These are phyloP conservation scores for Tetramorium bicarinatum DNA, from an alignment of 2,888 invertebrate genomes.

Conservation along the genomic window DNA sequence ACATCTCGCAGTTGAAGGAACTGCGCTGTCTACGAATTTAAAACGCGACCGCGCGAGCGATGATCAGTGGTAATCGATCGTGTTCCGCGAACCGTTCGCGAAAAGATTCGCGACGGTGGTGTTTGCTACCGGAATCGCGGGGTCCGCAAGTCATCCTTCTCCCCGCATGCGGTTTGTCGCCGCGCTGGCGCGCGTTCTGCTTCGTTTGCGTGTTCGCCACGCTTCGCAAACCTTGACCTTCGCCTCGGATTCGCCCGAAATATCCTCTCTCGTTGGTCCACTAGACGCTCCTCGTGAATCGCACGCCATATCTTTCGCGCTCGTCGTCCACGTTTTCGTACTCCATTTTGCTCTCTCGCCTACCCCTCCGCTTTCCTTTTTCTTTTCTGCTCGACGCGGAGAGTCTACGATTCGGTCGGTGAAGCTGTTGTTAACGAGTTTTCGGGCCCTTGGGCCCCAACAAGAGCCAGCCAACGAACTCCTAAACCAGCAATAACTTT, in stretches of 20 bases:
- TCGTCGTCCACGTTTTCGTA: not conserved
- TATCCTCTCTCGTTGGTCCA: constrained; percentile 18
- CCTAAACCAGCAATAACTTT: constrained; percentile 79
- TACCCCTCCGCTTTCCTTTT: not conserved
- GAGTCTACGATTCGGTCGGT: constrained; percentile 29
- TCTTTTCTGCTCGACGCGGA: constrained; percentile 40
- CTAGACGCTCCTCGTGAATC: constrained; percentile 27
- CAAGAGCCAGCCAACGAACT: constrained; percentile 65
- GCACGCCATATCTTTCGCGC: constrained; percentile 35
- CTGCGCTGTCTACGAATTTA: not conserved
- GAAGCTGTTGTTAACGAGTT: constrained; percentile 77
- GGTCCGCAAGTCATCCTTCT: constrained; percentile 28
- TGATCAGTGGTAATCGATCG: constrained; percentile 10
- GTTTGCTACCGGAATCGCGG: constrained; percentile 5
- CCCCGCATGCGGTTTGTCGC: constrained; percentile 27
- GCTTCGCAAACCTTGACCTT: constrained; percentile 53
- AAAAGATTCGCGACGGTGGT: constrained; percentile 32
- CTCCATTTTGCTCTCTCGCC: constrained; percentile 31
- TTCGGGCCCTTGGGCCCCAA: constrained; percentile 70
- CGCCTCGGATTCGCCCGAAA: constrained; percentile 26
- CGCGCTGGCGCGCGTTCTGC: constrained; percentile 25
- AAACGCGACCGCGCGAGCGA: not conserved
- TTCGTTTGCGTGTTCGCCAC: constrained; percentile 45
- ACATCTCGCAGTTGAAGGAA: not conserved
- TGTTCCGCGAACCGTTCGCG: constrained; percentile 9